These are phyloP conservation scores for Calcarius ornatus DNA, from an alignment of 2,113 vertebrate genomes.

Conservation along the genomic window DNA sequence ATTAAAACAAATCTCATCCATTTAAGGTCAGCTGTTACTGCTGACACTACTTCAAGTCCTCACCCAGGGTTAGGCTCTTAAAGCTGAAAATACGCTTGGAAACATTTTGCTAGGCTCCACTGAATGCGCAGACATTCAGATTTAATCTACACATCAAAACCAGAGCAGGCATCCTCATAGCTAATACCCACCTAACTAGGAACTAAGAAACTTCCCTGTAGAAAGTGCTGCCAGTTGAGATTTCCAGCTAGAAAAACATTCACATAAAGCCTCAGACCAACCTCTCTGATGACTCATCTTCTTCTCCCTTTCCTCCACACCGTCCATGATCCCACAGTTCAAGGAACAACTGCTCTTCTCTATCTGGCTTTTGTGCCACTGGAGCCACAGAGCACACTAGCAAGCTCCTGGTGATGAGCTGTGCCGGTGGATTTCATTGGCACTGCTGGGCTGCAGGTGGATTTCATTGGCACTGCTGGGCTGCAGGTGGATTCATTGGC, in stretches of 20 bases:
- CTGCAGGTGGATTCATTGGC: not conserved
- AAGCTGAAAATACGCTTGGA: not conserved
- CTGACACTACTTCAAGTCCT: not conserved
- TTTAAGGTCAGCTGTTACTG: not conserved
- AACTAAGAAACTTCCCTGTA: not conserved
- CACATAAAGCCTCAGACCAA: not conserved
- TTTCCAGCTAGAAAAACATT: not conserved
- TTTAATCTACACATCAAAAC: not conserved
- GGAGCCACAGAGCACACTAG: not conserved
- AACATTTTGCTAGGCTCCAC: not conserved
- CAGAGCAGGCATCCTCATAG: not conserved
- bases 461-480: too few relatives aligned
- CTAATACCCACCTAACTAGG: not conserved
- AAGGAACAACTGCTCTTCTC: rapidly evolving
- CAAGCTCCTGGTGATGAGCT: not conserved
- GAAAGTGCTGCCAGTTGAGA: not conserved
- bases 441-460: too few relatives aligned
- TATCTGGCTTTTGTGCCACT: not conserved
- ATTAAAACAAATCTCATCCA: not conserved
- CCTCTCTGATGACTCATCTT: not conserved
- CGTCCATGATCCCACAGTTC: rapidly evolving
- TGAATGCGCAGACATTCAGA: not conserved
- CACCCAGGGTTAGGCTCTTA: not conserved
- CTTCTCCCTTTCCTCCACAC: not conserved
- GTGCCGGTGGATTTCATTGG: not conserved